Evolutionary conservation across 2,113 vertebrate species (phyloP), one percentile per base, ranked within the genome.

Genomic region (Malaclemys terrapin): DNA sequence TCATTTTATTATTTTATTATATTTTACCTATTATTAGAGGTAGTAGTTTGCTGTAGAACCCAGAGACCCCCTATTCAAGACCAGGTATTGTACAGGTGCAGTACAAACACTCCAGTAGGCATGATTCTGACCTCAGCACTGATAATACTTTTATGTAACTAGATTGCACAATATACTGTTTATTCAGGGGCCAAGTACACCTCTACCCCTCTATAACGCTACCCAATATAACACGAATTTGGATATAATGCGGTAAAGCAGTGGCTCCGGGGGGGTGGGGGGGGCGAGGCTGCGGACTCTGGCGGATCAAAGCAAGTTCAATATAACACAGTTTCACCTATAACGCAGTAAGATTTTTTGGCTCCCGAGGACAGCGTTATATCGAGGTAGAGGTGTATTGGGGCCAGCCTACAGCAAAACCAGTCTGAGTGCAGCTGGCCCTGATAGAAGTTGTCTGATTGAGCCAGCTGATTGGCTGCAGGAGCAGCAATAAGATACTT

Each of bases 151-250:
- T 45, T 76, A 76, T 25, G 22, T 76, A 76, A 42, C 42, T 42
- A 38, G 2, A 22, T 35, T 75, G 62, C 54, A 72, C 35, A 84
- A 35, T 38, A 72, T 0, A 1, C 5, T 42, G 3, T n/a, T 49
- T 20, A 16, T 35, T 42, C 11, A 38, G 20, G 38, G 72, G 17
- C 31, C 62, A 69, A n/a, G 35, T 69, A 17, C 45, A 45, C 45
- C 45, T 45, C 45, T 45, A 45, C 45, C 45, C 45, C 45, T 45
- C 45, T 45, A 45, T 45, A 45, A 45, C 45, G 6, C 45, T 45
- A 45, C 45, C 45, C 45, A 6, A 45, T 45, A 45, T 45, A 45
- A 45, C 45, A 45, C 45, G 6, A 45, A 45, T 45, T 45, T 6
- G 45, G 45, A 45, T 45, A 45, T 45, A 45, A 45, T 6, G 45